Evolutionary conservation across 2,797 vertebrate species (phyloP).

Genomic region (Enteromius anoplus): DNA sequence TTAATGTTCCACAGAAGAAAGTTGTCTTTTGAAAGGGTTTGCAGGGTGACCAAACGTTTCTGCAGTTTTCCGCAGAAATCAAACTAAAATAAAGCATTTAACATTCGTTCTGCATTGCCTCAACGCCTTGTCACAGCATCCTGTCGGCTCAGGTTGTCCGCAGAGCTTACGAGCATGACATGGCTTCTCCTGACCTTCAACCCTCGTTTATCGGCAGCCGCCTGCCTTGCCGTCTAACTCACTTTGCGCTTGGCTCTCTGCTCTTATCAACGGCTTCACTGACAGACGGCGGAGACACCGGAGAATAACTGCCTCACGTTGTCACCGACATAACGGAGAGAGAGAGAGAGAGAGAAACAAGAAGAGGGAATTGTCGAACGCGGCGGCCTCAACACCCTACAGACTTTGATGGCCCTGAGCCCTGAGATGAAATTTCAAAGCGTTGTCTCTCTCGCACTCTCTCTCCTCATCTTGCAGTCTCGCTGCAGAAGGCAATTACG

Average conservation of each 20-base stretch:
- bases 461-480: conserved; percentile 46
- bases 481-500: conserved; percentile 57
- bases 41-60: not conserved
- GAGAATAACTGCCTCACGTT: conserved; percentile 22
- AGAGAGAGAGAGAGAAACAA: conserved; percentile 26
- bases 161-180: conserved; percentile 8
- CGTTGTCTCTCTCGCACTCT: conserved; percentile 27
- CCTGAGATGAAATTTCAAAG: conserved; percentile 60
- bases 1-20: not conserved
- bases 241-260: conserved; percentile 25
- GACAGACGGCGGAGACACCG: conserved; percentile 9
- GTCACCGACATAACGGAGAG: conserved; percentile 5
- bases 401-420: conserved; percentile 36
- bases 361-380: conserved; percentile 45
- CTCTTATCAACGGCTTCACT: conserved; percentile 36
- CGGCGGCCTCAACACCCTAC: conserved; percentile 27
- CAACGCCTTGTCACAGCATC: not conserved
- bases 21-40: not conserved
- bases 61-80: not conserved
- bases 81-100: conserved; percentile 7
- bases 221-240: conserved; percentile 20
- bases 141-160: not conserved
- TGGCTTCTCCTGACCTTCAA: conserved; percentile 18
- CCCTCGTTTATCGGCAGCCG: conserved; percentile 22
- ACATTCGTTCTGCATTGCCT: not conserved